phyloP scores from a whole-genome alignment of 2,888 invertebrate species.

The Rhyacophila evoluta region DNA sequence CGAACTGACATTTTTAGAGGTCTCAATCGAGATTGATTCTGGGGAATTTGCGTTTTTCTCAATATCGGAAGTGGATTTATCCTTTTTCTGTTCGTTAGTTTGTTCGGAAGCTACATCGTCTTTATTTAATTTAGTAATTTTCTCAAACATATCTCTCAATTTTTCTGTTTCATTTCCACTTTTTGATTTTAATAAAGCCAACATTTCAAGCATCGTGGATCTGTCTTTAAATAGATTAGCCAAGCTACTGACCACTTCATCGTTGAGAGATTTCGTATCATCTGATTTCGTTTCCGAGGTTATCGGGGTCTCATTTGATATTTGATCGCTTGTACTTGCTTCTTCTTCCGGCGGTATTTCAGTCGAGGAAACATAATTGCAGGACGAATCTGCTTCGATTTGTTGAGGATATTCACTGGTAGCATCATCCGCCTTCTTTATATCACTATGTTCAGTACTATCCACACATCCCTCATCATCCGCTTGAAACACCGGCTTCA shows the following conservation, averaged over 20 bases:
- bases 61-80: not conserved
- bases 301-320: not conserved
- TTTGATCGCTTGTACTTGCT: not conserved
- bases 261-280: not conserved
- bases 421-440: no score
- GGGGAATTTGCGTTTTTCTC: conserved; percentile 33
- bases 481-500: not conserved
- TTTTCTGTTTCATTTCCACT: conserved; percentile 63
- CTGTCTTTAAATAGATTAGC: conserved; percentile 65
- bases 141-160: conserved; percentile 71
- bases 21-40: not conserved
- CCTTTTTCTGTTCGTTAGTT: not conserved
- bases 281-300: not conserved
- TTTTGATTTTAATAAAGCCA: conserved; percentile 64
- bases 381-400: not conserved
- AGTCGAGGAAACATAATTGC: not conserved
- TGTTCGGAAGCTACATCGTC: conserved; percentile 59
- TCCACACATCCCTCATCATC: not conserved
- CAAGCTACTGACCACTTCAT: conserved; percentile 58
- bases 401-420: not conserved
- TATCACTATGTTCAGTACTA: no score
- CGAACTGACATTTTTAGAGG: not conserved
- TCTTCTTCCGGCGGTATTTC: conserved; percentile 7
- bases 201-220: conserved; percentile 66
- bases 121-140: conserved; percentile 69